phyloP scores from a whole-genome alignment of 2,888 invertebrate genomes.

The Ectemnius continuus region DNA sequence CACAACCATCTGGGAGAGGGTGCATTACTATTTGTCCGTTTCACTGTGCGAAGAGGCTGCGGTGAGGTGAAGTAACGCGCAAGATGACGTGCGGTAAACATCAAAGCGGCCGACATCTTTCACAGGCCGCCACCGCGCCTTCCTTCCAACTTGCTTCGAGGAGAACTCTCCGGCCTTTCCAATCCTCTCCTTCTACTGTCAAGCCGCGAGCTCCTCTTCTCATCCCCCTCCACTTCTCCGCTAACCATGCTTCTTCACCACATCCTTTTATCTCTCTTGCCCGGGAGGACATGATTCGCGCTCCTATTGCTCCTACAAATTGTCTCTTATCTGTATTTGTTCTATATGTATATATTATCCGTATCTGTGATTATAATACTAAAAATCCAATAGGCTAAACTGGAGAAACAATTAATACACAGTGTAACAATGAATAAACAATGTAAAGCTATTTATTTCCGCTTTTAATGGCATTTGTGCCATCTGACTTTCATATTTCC shows the following conservation, averaged over 20 bases:
- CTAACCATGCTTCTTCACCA: slow-evolving; percentile 6
- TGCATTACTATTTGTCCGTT: slow-evolving; percentile 50
- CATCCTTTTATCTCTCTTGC: slow-evolving; percentile 11
- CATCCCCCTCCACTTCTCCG: slow-evolving; percentile 14
- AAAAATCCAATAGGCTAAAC: too few species aligned
- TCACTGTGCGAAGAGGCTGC: slow-evolving; percentile 18
- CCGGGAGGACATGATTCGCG: neutral
- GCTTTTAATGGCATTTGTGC: too few species aligned
- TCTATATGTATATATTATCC: too few species aligned
- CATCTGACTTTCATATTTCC: too few species aligned
- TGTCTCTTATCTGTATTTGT: too few species aligned
- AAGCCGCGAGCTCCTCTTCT: slow-evolving; percentile 12
- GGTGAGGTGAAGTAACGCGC: slow-evolving; percentile 55
- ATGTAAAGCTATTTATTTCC: too few species aligned
- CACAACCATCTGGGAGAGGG: slow-evolving; percentile 20
- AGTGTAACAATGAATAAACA: too few species aligned
- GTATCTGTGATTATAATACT: too few species aligned
- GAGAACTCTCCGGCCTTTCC: slow-evolving; percentile 16
- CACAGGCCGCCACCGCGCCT: slow-evolving; percentile 55
- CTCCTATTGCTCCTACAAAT: neutral
- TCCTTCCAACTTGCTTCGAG: slow-evolving; percentile 43
- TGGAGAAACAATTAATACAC: too few species aligned
- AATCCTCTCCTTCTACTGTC: slow-evolving; percentile 1
- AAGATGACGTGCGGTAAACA: slow-evolving; percentile 66
- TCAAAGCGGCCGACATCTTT: slow-evolving; percentile 69